Percentiles rank a stretch among this genome's conserved stretches.
These are phyloP conservation scores for Syngnathus typhle DNA, from an alignment of 2,113 vertebrate species.

Conservation along the genomic window DNA sequence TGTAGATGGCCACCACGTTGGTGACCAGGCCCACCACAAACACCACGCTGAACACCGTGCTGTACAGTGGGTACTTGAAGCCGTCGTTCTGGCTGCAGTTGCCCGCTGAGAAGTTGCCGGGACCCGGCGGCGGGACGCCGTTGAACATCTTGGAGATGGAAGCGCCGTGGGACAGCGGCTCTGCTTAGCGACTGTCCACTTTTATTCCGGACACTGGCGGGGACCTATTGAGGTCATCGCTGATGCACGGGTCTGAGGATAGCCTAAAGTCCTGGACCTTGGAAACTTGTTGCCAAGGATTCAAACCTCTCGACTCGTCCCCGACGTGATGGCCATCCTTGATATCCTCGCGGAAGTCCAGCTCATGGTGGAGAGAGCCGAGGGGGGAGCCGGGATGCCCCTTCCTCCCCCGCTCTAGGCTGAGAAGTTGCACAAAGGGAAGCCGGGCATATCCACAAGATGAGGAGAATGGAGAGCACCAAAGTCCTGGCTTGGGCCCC, in stretches of 20 bases:
- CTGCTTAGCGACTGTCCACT: neutral
- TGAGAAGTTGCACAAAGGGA: slow-evolving; percentile 24
- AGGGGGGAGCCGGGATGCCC: slow-evolving; percentile 42
- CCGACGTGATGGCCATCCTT: slow-evolving; percentile 17
- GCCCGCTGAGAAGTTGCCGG: neutral
- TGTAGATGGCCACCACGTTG: slow-evolving; percentile 92
- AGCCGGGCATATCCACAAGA: slow-evolving; percentile 10
- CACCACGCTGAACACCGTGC: slow-evolving; percentile 86
- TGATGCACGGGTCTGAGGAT: neutral
- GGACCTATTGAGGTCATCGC: neutral
- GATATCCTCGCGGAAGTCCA: slow-evolving; percentile 19
- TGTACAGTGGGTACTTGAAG: slow-evolving; percentile 92
- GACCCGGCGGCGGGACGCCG: slow-evolving; percentile 14
- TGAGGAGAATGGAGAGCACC: neutral
- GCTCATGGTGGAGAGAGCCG: slow-evolving; percentile 48
- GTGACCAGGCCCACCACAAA: slow-evolving; percentile 91
- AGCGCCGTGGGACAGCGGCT: neutral
- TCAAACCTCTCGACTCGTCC: neutral
- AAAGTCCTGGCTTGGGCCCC: no score
- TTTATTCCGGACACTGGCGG: neutral
- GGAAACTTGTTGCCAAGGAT: slow-evolving; percentile 6
- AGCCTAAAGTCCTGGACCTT: neutral
- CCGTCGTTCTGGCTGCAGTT: slow-evolving; percentile 78
- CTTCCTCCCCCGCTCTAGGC: slow-evolving; percentile 42
- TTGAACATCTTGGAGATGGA: slow-evolving; percentile 56